A percentile compares a stretch with the other conserved stretches of the same genome.
Conservation (phyloP, 1,140 invertebrate genomes). For the Hermetia illucens region DNA sequence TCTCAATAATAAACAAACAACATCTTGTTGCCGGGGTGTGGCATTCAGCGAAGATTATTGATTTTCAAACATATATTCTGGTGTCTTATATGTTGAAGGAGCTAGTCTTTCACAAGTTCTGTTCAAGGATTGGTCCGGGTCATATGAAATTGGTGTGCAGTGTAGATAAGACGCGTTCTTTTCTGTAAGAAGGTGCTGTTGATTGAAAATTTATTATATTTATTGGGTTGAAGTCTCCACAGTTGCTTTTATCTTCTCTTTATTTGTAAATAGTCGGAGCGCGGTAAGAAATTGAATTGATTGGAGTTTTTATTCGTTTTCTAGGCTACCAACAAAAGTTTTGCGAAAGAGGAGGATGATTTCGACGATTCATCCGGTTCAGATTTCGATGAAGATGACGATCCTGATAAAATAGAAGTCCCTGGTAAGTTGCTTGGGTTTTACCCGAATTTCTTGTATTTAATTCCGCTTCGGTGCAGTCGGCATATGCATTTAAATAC, state of each 20-base stretch:
- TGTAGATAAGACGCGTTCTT: background rate
- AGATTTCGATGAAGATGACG: conserved; percentile 76
- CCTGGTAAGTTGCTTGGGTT: conserved; percentile 61
- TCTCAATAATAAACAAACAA: too few relatives aligned
- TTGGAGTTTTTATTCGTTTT: background rate
- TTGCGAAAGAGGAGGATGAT: conserved; percentile 32
- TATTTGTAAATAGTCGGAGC: background rate
- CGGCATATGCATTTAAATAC: too few relatives aligned
- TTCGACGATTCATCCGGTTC: conserved; percentile 58
- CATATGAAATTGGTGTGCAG: background rate
- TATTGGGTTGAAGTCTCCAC: background rate
- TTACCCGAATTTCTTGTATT: background rate
- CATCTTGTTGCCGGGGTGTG: too few relatives aligned
- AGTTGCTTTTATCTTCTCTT: background rate
- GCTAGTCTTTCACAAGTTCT: background rate
- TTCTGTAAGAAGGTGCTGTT: background rate
- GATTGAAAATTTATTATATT: background rate
- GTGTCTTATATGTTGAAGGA: background rate
- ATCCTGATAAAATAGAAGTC: conserved; percentile 80
- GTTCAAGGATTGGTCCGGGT: background rate
- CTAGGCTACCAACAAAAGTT: conserved; percentile 29
- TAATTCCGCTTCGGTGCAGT: background rate
- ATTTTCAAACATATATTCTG: background rate
- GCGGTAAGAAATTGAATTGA: too few relatives aligned
- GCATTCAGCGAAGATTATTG: background rate